phyloP scores from a whole-genome alignment of 2,888 invertebrate species.

The Erebia epiphron region DNA sequence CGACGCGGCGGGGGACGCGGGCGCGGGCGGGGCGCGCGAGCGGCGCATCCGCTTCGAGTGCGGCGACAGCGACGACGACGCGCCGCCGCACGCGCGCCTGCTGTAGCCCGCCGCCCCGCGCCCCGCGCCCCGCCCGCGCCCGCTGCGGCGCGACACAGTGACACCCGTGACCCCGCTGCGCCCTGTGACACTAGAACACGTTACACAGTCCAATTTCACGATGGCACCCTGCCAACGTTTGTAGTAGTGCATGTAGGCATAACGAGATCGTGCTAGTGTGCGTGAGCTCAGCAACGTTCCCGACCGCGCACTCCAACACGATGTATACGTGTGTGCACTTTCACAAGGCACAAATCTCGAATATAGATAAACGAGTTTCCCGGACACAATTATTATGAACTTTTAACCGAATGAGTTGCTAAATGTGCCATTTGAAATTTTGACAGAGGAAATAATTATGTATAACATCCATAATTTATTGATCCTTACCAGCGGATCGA shows the following conservation, averaged over 20 bases:
- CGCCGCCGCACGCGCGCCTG: constrained; percentile 63
- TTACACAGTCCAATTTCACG: background rate
- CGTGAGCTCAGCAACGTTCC: no score
- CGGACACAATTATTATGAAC: background rate
- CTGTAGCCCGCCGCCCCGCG: constrained; percentile 45
- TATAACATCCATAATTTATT: background rate
- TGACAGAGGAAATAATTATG: background rate
- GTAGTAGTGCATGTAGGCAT: no score
- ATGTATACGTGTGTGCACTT: no score
- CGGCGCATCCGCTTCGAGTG: constrained; percentile 75
- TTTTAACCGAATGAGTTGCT: no score
- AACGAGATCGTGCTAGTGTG: no score
- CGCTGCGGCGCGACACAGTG: background rate
- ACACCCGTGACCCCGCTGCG: background rate
- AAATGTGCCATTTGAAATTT: background rate
- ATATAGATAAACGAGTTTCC: background rate
- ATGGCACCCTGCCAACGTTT: no score
- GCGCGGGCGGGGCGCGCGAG: constrained; percentile 41
- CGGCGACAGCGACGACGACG: constrained; percentile 72
- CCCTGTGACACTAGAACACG: background rate
- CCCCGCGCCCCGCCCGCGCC: background rate
- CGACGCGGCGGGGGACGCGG: background rate
- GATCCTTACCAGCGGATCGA: background rate
- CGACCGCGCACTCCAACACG: background rate
- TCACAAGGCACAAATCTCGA: background rate